Evolutionary conservation across 2,888 invertebrate genomes (phyloP), one percentile per base, ranked within the genome.

Genomic region (Melinaea menophilus): DNA sequence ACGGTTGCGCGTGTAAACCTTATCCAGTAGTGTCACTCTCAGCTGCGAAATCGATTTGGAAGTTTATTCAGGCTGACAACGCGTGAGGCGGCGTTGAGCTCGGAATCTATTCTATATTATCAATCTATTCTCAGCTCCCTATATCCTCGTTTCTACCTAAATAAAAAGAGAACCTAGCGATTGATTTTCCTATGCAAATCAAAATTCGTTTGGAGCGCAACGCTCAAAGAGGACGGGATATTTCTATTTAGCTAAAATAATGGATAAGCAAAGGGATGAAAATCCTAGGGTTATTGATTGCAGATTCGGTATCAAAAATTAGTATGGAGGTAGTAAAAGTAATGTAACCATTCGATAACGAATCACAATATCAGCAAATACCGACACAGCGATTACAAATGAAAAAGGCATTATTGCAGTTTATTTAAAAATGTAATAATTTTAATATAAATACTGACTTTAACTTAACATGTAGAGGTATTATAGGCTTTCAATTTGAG

Each of bases 11-110:
- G 69, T 74, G 78, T 76, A 79, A 82, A 79, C 79, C 83, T 80
- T 83, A 84, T 82, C 82, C 83, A 78, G 76, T 77, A 81, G 79
- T 87, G 90, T 90, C 90, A 90, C 83, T 85, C 83, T 82, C 90
- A 90, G 90, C 81, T 84, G 84, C 77, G 80, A 82, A 88, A 89
- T 87, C 90, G 89, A 90, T 89, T 90, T 86, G 84, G 86, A 85
- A 86, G 87, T 89, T 88, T 88, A 90, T 90, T 88, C 86, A 83
- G 80, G 77, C 82, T 86, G 90, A 89, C 89, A 88, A 87, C 86
- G 83, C 85, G 85, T 84, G 85, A 81, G 81, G 82, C 81, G 79
- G 78, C 79, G 63, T 63, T 57, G 58, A 56, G 79, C 79, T 82
- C 79, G 79, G 78, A 81, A 81, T 85, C 82, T 83, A 84, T 85